phyloP scores from a whole-genome alignment of 2,888 invertebrate species.

The Drosophila nigricruria region DNA sequence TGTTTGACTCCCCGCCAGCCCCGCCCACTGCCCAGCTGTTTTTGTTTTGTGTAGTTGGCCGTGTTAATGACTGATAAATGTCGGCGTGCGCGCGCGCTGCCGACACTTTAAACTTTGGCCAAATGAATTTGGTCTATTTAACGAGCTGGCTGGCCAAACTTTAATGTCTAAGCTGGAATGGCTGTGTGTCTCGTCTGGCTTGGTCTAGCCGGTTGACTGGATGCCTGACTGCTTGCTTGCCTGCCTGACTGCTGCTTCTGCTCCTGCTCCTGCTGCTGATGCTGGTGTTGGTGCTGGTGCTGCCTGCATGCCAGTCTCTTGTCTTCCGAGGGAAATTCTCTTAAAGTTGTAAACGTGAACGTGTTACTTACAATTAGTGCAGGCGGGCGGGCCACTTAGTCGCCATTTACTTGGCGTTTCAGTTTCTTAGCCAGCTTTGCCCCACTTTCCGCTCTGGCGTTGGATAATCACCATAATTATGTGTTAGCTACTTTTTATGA shows the following conservation, averaged over 20 bases:
- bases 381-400: conserved; percentile 68
- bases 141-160: conserved; percentile 60
- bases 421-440: conserved; percentile 19
- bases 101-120: conserved; percentile 74
- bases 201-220: conserved; percentile 66
- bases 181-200: conserved; percentile 31
- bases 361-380: conserved; percentile 79
- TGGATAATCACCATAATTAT: conserved; percentile 72
- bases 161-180: conserved; percentile 76
- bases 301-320: conserved; percentile 40
- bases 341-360: conserved; percentile 78
- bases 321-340: conserved; percentile 69
- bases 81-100: conserved; percentile 52
- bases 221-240: conserved; percentile 54
- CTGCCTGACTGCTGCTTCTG: conserved; percentile 49
- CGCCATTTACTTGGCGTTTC: conserved; percentile 45
- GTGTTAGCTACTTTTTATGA: conserved; percentile 62
- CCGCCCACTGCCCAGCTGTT: conserved; percentile 1
- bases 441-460: neutral
- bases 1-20: conserved; percentile 24
- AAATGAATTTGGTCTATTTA: conserved; percentile 76
- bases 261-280: conserved; percentile 35
- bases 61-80: conserved; percentile 80
- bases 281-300: neutral
- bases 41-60: conserved; percentile 48